phyloP scores from a whole-genome alignment of 1,140 invertebrate species.

The Drosophila kepulauana region DNA sequence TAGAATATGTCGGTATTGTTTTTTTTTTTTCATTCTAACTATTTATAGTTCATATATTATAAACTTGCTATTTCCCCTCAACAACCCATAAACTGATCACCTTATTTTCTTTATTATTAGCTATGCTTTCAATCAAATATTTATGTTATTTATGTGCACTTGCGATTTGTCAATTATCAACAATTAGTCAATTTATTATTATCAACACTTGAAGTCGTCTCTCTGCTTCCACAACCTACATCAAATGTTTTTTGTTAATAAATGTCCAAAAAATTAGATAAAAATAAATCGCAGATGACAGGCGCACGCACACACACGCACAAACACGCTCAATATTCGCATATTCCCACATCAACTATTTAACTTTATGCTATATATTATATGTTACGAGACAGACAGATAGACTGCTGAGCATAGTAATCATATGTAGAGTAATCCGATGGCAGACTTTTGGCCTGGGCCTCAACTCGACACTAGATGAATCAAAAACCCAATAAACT shows the following conservation, averaged over 20 bases:
- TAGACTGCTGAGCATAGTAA: slow-evolving; percentile 30
- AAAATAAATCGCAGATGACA: slow-evolving; percentile 72
- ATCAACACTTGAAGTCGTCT: slow-evolving; percentile 36
- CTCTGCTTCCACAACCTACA: slow-evolving; percentile 32
- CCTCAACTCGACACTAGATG: slow-evolving; percentile 21
- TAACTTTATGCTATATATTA: slow-evolving; percentile 9
- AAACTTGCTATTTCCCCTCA: not conserved
- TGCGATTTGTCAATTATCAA: slow-evolving; percentile 30
- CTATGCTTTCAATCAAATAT: slow-evolving; percentile 18
- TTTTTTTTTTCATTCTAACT: too few species aligned
- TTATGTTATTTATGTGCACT: slow-evolving; percentile 6
- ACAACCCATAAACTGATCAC: not conserved
- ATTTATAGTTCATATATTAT: too few species aligned
- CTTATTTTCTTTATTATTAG: not conserved
- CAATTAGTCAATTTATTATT: slow-evolving; percentile 66
- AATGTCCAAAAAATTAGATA: slow-evolving; percentile 68
- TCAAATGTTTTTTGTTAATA: slow-evolving; percentile 63
- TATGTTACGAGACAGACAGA: slow-evolving; percentile 25
- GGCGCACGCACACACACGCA: slow-evolving; percentile 24
- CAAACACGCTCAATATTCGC: not conserved
- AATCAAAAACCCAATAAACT: slow-evolving; percentile 48
- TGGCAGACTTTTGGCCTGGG: not conserved
- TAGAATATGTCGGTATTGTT: too few species aligned
- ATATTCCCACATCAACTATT: slow-evolving; percentile 26
- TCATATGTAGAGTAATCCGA: slow-evolving; percentile 13